Base-by-base conservation (phyloP, 2,797 vertebrate species). In the Malacoctenus gilli region DNA sequence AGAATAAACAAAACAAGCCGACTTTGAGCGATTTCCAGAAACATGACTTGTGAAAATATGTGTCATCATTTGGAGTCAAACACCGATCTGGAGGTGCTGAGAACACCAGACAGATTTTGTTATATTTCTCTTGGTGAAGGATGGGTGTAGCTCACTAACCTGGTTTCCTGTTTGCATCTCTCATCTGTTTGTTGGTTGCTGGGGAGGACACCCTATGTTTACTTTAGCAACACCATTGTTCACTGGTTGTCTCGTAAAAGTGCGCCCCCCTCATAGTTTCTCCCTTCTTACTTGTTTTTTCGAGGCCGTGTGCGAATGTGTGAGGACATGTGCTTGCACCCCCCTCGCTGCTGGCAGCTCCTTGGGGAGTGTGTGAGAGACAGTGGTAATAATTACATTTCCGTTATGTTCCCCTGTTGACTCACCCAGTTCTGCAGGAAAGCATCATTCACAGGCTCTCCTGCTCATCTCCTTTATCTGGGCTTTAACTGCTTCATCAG, bases 321-420 rank as follows among this genome's bases (percentile, higher is more conserved):
- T 37, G 41, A n/a, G n/a, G 1, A 23, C 4, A 10, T 14, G 20
- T 41, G 25, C 9, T 5, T 30, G 4, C 0, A n/a, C 13, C 28
- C 28, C 31, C 31, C 18, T 42, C 12, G 28, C 35, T 1, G 18
- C 48, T 35, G 36, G 49, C 10, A 13, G 14, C 25, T 75, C 66
- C 32, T 59, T n/a, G 34, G 57, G 67, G 73, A 61, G 8, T 18
- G 14, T 49, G 47, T 65, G 52, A 72, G 50, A 62, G 51, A 73
- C 52, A 35, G 63, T 65, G 34, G 56, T 59, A 69, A 67, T 83
- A 73, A 83, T 83, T 73, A 72, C 62, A 62, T 66, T 72, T 72
- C 44, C 9, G 8, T 69, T 64, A 59, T 36, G 31, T 44, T 71
- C 69, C 49, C 63, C 42, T 1, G 54, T 58, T 60, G 54, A 61